Base-by-base conservation (phyloP, 1,140 invertebrate species). In the Coenobita brevimanus region DNA sequence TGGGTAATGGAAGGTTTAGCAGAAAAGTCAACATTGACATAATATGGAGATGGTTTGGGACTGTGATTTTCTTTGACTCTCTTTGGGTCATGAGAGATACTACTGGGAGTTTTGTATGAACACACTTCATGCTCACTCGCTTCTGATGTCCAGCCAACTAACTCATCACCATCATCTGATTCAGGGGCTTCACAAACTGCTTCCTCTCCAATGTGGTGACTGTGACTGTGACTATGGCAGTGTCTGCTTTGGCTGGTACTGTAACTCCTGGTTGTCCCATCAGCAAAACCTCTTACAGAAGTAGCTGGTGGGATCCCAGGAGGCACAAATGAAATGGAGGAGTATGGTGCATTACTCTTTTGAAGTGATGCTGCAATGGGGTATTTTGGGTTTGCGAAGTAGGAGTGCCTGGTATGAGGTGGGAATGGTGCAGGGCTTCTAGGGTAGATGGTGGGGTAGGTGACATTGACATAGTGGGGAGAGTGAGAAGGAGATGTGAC, bases 11-110 rank as follows among this genome's bases (percentile, higher is more conserved):
- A 60, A 41, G 82, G 75, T 62, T 71, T 85, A 15, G 43, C 50
- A 27, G 57, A 85, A 50, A 85, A 85, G n/a, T 85, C 82, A n/a
- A 85, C 82, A 85, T 85, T 85, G 4, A 85, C 82, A 46, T 85
- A 85, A 76, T 85, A 76, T 46, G 82, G 82, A 64, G 50, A 85
- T 41, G 82, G 71, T 71, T 85, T 85, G 0, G 50, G 82, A 41
- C 54, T 76, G 43, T 71, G 80, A 15, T 17, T 38, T 43, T 82
- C 79, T 57, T 60, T 67, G 36, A 30, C 60, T 24, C 24, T 46
- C 24, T 43, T 15, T 1, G 79, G 24, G 3, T 82, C 62, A 50
- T 24, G 46, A 36, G 15, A 21, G 24, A 33, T 38, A 82, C 6
- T 43, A 13, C 41, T 71, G 64, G 27, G 50, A 27, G 36, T n/a